phyloP scores from a whole-genome alignment of 35 echinoderm and acorn worm species.

The Patiria miniata region DNA sequence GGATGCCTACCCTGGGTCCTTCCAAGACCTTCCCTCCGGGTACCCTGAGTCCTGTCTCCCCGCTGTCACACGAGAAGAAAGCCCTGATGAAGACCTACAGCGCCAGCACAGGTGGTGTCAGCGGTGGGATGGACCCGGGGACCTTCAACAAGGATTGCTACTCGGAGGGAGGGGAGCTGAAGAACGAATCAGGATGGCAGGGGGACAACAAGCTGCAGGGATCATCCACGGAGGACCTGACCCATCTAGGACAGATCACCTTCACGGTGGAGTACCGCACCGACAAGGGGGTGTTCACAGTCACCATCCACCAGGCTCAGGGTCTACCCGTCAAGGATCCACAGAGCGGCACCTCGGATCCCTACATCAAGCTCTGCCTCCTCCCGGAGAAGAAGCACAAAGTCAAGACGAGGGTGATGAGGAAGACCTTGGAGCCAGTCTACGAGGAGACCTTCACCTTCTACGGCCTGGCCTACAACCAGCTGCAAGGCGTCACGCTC shows the following conservation, averaged over 20 bases:
- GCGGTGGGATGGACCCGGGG: constrained; percentile 68
- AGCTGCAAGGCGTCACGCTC: constrained; percentile 95
- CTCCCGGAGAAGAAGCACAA: constrained; percentile 99
- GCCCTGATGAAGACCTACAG: constrained; percentile 67
- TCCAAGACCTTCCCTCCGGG: constrained; percentile 62
- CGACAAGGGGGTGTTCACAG: constrained; percentile 86
- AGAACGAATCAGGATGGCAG: constrained; percentile 48
- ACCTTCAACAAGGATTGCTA: constrained; percentile 88
- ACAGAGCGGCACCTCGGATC: constrained; percentile 81
- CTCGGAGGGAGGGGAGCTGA: constrained; percentile 78
- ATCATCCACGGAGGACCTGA: constrained; percentile 38
- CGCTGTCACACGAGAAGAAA: constrained; percentile 75
- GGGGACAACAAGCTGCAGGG: constrained; percentile 60
- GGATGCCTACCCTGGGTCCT: constrained; percentile 26
- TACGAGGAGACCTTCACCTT: constrained; percentile 99
- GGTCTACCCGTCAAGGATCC: constrained; percentile 85
- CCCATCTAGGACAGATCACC: constrained; percentile 71
- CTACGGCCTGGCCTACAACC: constrained; percentile 96
- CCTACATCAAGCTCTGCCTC: constrained; percentile 96
- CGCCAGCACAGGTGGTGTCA: constrained; percentile 51
- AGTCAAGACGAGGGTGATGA: constrained; percentile 93
- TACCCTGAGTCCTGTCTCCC: constrained; percentile 69
- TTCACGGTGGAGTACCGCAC: constrained; percentile 90
- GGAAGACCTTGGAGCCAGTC: constrained; percentile 92
- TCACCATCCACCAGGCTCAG: constrained; percentile 90